A percentile compares a stretch with the other conserved stretches of the same genome.
These are phyloP conservation scores for Marmota flaviventris DNA, from an alignment of 2,113 vertebrate species.

Conservation along the genomic window DNA sequence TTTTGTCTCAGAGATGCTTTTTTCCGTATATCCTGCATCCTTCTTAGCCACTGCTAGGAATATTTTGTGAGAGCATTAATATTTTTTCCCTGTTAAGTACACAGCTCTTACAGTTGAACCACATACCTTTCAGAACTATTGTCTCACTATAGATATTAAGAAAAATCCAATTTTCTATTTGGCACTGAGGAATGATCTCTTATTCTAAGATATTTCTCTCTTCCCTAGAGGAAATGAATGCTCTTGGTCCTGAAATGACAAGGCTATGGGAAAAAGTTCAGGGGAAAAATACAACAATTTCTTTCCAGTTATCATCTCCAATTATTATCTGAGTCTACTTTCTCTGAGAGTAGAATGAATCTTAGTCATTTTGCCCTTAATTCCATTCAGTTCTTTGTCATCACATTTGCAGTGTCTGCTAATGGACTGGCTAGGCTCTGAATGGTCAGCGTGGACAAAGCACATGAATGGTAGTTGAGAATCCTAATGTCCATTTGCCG, in stretches of 20 bases:
- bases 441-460: not conserved
- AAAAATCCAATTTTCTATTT: slow-evolving; percentile 57
- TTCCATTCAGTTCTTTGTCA: not conserved
- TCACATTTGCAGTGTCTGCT: not conserved
- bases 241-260: slow-evolving; percentile 51
- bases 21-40: not conserved
- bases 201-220: not conserved
- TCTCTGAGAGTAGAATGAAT: not conserved
- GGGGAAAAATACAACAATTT: not conserved
- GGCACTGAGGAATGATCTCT: slow-evolving; percentile 49
- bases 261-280: not conserved
- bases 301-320: slow-evolving; percentile 23
- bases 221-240: slow-evolving; percentile 38
- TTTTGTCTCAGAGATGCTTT: not conserved
- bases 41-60: not conserved
- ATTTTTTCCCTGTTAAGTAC: not conserved
- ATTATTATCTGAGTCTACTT: slow-evolving; percentile 2
- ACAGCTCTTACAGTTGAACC: not conserved
- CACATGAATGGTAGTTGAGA: not conserved
- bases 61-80: not conserved
- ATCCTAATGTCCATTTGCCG: not conserved
- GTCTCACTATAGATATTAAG: slow-evolving; percentile 48
- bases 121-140: slow-evolving; percentile 32
- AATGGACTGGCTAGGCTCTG: not conserved
- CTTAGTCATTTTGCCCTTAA: slow-evolving; percentile 38